Percentiles rank a stretch among this genome's conserved stretches.
These are phyloP conservation scores for Belgica antarctica DNA, from an alignment of 2,888 invertebrate species.

Conservation along the genomic window DNA sequence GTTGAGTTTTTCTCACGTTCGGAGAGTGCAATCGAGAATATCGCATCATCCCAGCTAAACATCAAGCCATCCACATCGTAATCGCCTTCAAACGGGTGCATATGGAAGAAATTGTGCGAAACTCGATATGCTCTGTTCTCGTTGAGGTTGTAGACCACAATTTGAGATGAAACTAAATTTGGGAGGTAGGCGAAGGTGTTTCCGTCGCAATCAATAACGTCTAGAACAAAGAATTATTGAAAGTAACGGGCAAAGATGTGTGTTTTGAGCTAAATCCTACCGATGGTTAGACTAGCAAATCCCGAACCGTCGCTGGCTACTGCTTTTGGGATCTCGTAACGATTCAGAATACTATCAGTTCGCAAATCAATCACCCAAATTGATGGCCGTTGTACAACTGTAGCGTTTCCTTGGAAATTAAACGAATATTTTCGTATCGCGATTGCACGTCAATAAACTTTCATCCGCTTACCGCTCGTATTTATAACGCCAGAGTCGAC, in stretches of 20 bases:
- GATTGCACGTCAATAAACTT: neutral
- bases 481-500: constrained; percentile 74
- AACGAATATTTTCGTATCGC: neutral
- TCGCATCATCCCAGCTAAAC: constrained; percentile 78
- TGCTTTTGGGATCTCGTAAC: constrained; percentile 56
- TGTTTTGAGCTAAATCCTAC: too few relatives aligned
- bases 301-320: constrained; percentile 56
- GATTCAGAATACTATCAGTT: constrained; percentile 61
- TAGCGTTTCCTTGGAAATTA: constrained; percentile 54
- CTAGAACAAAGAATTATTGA: too few relatives aligned
- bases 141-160: constrained; percentile 62
- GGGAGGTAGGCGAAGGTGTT: constrained; percentile 71
- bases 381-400: constrained; percentile 60
- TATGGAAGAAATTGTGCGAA: constrained; percentile 71
- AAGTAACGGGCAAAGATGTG: too few relatives aligned
- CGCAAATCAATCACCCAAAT: constrained; percentile 67
- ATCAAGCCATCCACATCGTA: constrained; percentile 65
- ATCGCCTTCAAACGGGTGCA: constrained; percentile 68
- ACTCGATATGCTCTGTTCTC: constrained; percentile 68
- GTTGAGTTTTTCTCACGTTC: constrained; percentile 58
- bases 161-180: constrained; percentile 58
- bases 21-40: constrained; percentile 70
- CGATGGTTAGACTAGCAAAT: constrained; percentile 66
- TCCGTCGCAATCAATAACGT: constrained; percentile 56
- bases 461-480: constrained; percentile 30